Evolutionary conservation across 1,140 invertebrate genomes (phyloP).

Genomic region (Drosophila auraria): DNA sequence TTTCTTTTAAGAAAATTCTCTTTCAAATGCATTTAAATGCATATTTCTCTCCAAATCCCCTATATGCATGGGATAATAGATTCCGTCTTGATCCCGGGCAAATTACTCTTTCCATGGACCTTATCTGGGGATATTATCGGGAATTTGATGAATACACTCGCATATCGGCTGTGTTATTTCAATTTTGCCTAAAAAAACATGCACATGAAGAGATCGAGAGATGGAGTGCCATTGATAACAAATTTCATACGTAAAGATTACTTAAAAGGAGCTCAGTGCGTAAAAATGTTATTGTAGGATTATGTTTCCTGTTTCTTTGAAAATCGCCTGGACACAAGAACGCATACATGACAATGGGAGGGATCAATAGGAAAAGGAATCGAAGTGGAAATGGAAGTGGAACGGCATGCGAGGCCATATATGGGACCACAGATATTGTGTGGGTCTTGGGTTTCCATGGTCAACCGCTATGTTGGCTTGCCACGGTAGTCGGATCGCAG

Average conservation of each 20-base stretch:
- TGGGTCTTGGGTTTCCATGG: conserved; percentile 69
- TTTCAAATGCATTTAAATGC: conserved; percentile 27
- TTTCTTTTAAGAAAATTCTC: conserved; percentile 8
- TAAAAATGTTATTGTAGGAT: conserved; percentile 75
- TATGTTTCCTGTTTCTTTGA: conserved; percentile 65
- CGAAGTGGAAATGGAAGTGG: conserved; percentile 33
- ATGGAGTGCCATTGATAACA: conserved; percentile 71
- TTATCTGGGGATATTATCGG: conserved; percentile 49
- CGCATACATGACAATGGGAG: conserved; percentile 48
- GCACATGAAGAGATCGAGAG: conserved; percentile 35
- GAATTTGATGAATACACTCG: conserved; percentile 47
- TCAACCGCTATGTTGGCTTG: conserved; percentile 75
- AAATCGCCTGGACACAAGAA: conserved; percentile 40
- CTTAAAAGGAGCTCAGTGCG: conserved; percentile 71
- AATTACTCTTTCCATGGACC: conserved; percentile 39
- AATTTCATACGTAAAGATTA: conserved; percentile 74
- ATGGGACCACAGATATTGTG: conserved; percentile 46
- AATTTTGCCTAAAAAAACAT: conserved; percentile 66
- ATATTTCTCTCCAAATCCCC: conserved; percentile 12
- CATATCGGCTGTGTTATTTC: conserved; percentile 51
- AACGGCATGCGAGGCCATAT: conserved; percentile 42
- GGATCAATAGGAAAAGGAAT: conserved; percentile 54
- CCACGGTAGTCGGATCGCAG: conserved; percentile 58
- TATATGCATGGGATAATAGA: conserved; percentile 35
- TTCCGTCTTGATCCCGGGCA: conserved; percentile 28